These are phyloP conservation scores for Brachylomia viminalis DNA, from an alignment of 2,888 invertebrate genomes.

Conservation along the genomic window DNA sequence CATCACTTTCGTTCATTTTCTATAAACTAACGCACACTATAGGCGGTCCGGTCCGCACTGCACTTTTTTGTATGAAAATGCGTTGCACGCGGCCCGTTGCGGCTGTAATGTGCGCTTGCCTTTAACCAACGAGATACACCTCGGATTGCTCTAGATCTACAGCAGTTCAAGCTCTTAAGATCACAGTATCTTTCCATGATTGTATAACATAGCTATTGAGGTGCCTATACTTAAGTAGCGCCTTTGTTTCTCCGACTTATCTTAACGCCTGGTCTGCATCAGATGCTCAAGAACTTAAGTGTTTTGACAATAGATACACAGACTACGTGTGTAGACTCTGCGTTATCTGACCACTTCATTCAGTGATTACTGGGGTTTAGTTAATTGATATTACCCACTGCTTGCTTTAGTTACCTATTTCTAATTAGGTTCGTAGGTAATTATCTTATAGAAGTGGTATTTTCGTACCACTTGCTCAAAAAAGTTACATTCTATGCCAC, in stretches of 20 bases:
- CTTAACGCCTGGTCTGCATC: conserved; percentile 34
- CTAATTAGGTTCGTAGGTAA: conserved; percentile 7
- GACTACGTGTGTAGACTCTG: conserved; percentile 12
- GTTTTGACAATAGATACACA: conserved; percentile 32
- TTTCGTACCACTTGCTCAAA: too few species aligned
- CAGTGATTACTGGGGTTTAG: conserved; percentile 28
- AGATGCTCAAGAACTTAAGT: conserved; percentile 50
- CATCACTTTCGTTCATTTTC: not conserved
- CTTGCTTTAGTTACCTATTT: conserved; percentile 5
- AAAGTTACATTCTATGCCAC: too few species aligned
- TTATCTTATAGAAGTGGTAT: not conserved
- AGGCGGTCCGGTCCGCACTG: too few species aligned
- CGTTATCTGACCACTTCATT: conserved; percentile 41
- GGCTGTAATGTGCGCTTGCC: not conserved
- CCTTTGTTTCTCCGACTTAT: conserved; percentile 13
- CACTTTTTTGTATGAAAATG: not conserved
- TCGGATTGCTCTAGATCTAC: not conserved
- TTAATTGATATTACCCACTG: conserved; percentile 17
- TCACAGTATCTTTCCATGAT: conserved; percentile 16
- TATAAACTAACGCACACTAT: not conserved
- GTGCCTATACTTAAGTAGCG: not conserved
- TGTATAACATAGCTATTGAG: not conserved
- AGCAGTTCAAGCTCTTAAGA: not conserved
- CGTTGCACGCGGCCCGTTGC: not conserved
- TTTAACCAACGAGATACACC: not conserved